Evolutionary conservation across 1,140 invertebrate genomes (phyloP).

Genomic region (Tetramorium parvispinum): DNA sequence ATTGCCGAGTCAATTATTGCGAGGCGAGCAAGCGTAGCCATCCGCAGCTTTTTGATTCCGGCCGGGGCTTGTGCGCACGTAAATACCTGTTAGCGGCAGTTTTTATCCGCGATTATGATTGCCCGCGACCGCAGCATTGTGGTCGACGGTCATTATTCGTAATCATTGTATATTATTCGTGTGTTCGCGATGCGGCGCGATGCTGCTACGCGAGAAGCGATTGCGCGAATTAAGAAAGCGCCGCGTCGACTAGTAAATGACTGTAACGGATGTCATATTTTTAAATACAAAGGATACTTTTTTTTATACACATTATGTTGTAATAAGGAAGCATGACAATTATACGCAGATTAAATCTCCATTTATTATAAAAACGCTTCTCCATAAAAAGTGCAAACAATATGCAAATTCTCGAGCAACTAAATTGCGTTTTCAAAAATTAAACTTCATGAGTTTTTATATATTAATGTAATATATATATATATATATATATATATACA

Average conservation of each 20-base stretch:
- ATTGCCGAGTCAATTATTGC: slow-evolving; percentile 83
- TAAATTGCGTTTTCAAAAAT: not conserved
- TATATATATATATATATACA: not conserved
- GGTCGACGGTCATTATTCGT: slow-evolving; percentile 54
- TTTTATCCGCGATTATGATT: slow-evolving; percentile 49
- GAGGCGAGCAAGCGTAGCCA: slow-evolving; percentile 75
- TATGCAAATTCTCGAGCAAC: no score
- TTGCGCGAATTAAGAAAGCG: slow-evolving; percentile 35
- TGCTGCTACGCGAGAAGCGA: slow-evolving; percentile 30
- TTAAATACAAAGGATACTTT: not conserved
- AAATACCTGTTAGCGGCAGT: slow-evolving; percentile 58
- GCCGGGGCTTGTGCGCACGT: slow-evolving; percentile 28
- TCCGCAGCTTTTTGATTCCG: slow-evolving; percentile 70
- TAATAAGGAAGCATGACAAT: not conserved
- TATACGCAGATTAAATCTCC: not conserved
- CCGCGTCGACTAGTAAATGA: slow-evolving; percentile 7
- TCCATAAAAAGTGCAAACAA: not conserved
- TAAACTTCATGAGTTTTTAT: not conserved
- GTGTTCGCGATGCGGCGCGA: slow-evolving; percentile 12
- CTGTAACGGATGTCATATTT: slow-evolving; percentile 19
- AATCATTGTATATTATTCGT: slow-evolving; percentile 57
- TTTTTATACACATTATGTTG: not conserved
- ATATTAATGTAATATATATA: not conserved
- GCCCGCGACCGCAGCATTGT: slow-evolving; percentile 56
- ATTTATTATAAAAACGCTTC: not conserved